phyloP scores from a whole-genome alignment of 2,797 vertebrate species.

The Tinamus major region DNA sequence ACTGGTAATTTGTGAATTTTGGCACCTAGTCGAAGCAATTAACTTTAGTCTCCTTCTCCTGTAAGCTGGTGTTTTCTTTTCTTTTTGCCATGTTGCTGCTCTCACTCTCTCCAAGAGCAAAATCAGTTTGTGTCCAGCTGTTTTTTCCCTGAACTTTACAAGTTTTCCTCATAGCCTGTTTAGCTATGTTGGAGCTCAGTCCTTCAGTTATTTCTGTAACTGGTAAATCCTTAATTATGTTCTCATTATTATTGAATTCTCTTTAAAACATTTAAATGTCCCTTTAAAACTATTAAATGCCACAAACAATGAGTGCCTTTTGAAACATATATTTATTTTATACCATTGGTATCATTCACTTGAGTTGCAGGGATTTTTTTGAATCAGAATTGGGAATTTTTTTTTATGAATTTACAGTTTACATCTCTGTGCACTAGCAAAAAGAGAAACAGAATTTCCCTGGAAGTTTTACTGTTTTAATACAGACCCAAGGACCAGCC shows the following conservation, averaged over 20 bases:
- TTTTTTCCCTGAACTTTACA: background rate
- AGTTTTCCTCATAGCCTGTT: background rate
- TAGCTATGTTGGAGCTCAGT: background rate
- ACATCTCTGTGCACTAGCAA: background rate
- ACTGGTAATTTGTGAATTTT: conserved; percentile 41
- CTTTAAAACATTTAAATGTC: background rate
- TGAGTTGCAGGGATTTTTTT: background rate
- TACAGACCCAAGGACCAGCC: background rate
- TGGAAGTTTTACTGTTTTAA: background rate
- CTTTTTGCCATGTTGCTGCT: no score
- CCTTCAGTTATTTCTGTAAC: background rate
- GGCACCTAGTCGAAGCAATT: conserved; percentile 30
- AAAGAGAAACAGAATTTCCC: background rate
- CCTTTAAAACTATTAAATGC: background rate
- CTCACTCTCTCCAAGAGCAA: background rate
- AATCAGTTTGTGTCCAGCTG: background rate
- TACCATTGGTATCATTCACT: background rate
- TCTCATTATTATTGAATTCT: background rate
- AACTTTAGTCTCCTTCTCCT: background rate
- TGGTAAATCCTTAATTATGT: background rate
- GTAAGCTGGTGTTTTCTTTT: no score
- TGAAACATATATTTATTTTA: background rate
- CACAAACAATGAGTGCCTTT: background rate
- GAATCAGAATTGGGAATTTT: background rate
- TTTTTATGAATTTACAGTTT: background rate